Base-by-base conservation (phyloP, 2,797 vertebrate genomes). In the Acanthurus lineatus region DNA sequence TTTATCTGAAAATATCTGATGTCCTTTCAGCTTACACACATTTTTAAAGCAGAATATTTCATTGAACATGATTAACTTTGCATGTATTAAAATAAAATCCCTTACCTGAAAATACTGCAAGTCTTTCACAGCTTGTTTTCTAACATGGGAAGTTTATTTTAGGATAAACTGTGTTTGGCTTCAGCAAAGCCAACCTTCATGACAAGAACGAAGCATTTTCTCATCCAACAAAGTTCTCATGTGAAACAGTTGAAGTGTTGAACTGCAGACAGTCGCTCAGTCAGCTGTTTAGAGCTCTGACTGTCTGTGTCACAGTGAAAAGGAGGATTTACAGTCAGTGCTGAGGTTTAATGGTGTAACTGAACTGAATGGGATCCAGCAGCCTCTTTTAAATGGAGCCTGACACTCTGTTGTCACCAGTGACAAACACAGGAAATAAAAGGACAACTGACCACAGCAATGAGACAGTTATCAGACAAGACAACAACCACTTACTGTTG, bases 261-360 rank as follows among this genome's bases (percentile, higher is more conserved):
- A 20, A 2, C 14, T 42, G n/a, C 70, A 52, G 61, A 56, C 79
- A 59, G 57, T 77, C 70, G 17, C 47, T 69, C 82, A 72, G 73
- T 87, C 86, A 85, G 77, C 79, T 69, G 66, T 83, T 87, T 76
- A 38, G 81, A 78, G 80, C 78, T 25, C 42, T 6, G 58, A 17
- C 57, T 1, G 53, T 65, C 62, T 83, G 62, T 54, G 80, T 68
- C 57, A 0, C 45, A 7, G 42, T 76, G 69, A 84, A 88, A 86
- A 79, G 86, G 58, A 71, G 81, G 84, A 82, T 88, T 88, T 86
- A 79, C 72, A 65, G 75, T 57, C 65, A 1, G 45, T n/a, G 79
- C 82, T 25, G 72, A 68, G 83, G n/a, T 81, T 73, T 64, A 58
- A 53, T 52, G 66, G 58, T 79, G 69, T 9, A 12, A 38, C 60